Conservation (phyloP, 2,797 vertebrate genomes). For the Clarias pachynema region DNA sequence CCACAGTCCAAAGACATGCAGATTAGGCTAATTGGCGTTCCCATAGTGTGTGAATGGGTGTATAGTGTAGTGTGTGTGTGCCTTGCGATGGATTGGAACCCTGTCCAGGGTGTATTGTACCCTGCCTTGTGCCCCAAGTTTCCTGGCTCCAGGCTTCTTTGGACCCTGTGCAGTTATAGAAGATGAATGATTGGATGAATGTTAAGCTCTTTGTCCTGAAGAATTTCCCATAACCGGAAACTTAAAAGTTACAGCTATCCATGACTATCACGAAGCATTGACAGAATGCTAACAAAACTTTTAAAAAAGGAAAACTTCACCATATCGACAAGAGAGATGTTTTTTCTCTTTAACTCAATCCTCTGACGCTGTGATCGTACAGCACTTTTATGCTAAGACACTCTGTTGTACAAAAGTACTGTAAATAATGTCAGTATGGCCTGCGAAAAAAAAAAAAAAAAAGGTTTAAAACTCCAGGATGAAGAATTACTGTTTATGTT, state of each 20-base stretch:
- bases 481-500: background rate
- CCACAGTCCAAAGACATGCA: too few species aligned
- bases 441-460: background rate
- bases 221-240: background rate
- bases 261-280: background rate
- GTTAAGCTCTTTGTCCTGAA: background rate
- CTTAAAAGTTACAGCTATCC: background rate
- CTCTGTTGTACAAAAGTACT: background rate
- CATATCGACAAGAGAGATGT: background rate
- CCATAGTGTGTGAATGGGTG: too few species aligned
- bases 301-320: background rate
- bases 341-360: background rate
- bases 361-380: background rate
- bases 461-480: background rate
- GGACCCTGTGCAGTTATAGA: too few species aligned
- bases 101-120: too few species aligned
- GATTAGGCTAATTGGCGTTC: too few species aligned
- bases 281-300: background rate
- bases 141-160: too few species aligned
- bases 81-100: too few species aligned
- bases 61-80: too few species aligned
- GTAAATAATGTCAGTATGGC: background rate
- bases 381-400: background rate
- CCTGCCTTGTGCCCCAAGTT: too few species aligned
- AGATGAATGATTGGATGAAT: too few species aligned